Conservation (phyloP, 2,113 vertebrate species). For the Megalops atlanticus region DNA sequence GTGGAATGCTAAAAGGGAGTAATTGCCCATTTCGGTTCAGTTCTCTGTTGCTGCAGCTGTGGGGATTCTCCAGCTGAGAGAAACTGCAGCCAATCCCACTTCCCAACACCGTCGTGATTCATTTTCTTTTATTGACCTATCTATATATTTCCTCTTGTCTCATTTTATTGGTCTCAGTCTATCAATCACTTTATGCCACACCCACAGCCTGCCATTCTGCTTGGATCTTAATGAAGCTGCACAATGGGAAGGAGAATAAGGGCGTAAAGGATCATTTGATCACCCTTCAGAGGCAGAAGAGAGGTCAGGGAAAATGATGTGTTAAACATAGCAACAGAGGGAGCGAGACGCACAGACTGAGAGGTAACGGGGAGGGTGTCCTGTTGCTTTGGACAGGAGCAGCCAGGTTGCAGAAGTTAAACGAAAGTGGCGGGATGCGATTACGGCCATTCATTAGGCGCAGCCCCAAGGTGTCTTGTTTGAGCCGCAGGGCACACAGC, state of each 20-base stretch:
- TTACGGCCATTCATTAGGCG: background rate
- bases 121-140: conserved; percentile 43
- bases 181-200: conserved; percentile 1
- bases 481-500: background rate
- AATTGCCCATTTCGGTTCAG: conserved; percentile 1
- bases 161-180: conserved; percentile 44
- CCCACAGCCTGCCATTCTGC: background rate
- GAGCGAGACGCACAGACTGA: too few relatives aligned
- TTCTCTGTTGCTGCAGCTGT: background rate
- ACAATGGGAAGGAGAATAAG: background rate
- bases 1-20: conserved; percentile 27
- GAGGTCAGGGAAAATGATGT: background rate
- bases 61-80: background rate
- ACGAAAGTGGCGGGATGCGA: background rate
- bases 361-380: background rate
- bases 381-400: conserved; percentile 26
- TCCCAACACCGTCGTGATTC: conserved; percentile 33
- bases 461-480: background rate
- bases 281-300: background rate
- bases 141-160: conserved; percentile 44
- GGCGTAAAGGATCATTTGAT: conserved; percentile 2
- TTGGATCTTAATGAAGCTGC: background rate
- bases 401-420: conserved; percentile 18
- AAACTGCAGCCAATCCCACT: background rate
- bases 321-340: background rate